Conservation (phyloP, 2,113 vertebrate species). For the Microcebus jonahi region DNA sequence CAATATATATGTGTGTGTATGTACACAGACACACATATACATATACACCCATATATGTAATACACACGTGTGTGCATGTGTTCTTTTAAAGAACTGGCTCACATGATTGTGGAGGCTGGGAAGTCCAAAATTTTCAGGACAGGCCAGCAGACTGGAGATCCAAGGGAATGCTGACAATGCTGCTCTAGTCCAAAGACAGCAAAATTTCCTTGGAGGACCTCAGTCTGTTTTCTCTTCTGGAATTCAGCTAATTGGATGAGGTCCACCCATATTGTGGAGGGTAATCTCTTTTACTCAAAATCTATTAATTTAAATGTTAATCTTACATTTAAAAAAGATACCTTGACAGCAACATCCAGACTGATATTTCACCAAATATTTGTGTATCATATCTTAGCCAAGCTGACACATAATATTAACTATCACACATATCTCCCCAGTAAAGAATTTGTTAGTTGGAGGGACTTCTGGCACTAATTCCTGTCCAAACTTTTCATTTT, state of each 20-base stretch:
- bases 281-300: not conserved
- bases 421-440: not conserved
- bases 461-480: not conserved
- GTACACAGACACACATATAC: too few species aligned
- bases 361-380: not conserved
- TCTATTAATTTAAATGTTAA: not conserved
- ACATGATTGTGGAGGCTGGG: not conserved
- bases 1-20: too few species aligned
- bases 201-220: not conserved
- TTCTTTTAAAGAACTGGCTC: not conserved
- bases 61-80: not conserved
- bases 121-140: not conserved
- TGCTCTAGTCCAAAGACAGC: not conserved
- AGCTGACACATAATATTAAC: not conserved
- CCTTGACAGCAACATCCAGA: not conserved
- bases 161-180: not conserved
- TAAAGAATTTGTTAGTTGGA: not conserved
- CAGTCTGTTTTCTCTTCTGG: not conserved
- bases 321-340: not conserved
- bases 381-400: not conserved
- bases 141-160: not conserved
- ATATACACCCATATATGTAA: too few species aligned
- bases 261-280: not conserved
- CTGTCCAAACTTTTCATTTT: not conserved
- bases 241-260: not conserved